These are phyloP conservation scores for Xanthorhoe spadicearia DNA, from an alignment of 2,888 invertebrate species.

Conservation along the genomic window DNA sequence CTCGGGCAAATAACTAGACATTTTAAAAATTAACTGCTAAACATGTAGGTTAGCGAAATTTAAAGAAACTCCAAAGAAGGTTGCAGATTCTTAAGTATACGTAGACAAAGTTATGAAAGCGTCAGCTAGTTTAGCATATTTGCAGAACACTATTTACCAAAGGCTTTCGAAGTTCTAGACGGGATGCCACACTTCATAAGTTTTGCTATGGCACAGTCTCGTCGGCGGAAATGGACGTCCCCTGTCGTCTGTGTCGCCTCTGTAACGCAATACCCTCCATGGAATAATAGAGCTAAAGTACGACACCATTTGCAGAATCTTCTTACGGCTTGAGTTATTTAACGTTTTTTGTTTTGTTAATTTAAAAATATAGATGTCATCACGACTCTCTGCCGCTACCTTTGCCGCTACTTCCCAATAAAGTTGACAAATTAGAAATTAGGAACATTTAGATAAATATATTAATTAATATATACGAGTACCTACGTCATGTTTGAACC, in stretches of 20 bases:
- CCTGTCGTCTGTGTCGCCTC: conserved; percentile 58
- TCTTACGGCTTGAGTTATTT: conserved; percentile 4
- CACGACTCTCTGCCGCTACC: too few species aligned
- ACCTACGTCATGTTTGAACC: too few species aligned
- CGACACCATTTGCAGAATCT: conserved; percentile 60
- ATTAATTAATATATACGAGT: too few species aligned
- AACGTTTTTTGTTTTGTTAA: too few species aligned
- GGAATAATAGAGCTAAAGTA: conserved; percentile 28
- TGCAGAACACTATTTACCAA: not conserved
- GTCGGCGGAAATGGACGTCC: conserved; percentile 69
- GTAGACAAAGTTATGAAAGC: too few species aligned
- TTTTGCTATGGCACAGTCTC: conserved; percentile 36
- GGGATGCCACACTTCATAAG: conserved; percentile 8
- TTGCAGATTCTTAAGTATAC: not conserved
- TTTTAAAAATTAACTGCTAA: not conserved
- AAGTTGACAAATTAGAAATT: too few species aligned
- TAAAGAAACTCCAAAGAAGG: not conserved
- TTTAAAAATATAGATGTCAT: too few species aligned
- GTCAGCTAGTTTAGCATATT: conserved; percentile 1
- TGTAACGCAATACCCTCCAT: conserved; percentile 72
- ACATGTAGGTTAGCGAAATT: not conserved
- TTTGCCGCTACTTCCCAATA: too few species aligned
- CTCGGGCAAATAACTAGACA: not conserved
- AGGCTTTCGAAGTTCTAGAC: not conserved
- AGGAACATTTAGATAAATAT: too few species aligned